Evolutionary conservation across 1,140 invertebrate genomes (phyloP).

Genomic region (Pemphigus obesinymphae): DNA sequence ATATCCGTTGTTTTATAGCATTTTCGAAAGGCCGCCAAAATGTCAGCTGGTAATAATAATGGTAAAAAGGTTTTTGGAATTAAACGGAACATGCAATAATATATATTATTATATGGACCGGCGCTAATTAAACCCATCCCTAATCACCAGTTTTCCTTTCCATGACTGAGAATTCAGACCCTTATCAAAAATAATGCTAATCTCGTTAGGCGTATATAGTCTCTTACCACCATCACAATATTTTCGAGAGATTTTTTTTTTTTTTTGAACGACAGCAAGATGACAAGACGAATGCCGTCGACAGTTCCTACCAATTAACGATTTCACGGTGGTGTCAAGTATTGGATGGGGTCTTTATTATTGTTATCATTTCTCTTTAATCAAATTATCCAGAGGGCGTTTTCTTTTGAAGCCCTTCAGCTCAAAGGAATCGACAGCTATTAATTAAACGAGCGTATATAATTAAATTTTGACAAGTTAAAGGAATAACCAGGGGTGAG

Average conservation of each 20-base stretch:
- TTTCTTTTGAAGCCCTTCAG: conserved; percentile 21
- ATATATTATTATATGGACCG: background rate
- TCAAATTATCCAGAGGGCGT: conserved; percentile 38
- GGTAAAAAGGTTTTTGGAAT: conserved; percentile 9
- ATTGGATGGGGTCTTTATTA: conserved; percentile 39
- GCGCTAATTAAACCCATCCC: background rate
- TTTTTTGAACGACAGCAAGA: background rate
- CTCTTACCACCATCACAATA: background rate
- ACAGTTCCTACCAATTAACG: conserved; percentile 37
- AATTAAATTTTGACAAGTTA: conserved; percentile 39
- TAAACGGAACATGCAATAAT: background rate
- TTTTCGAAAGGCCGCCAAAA: conserved; percentile 27
- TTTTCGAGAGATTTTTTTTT: background rate
- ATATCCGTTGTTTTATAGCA: conserved; percentile 17
- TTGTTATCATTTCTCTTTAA: conserved; percentile 42
- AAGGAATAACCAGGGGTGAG: background rate
- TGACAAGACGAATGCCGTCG: background rate
- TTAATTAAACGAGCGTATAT: conserved; percentile 40
- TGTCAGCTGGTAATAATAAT: background rate
- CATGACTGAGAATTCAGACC: background rate
- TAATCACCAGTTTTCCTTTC: background rate
- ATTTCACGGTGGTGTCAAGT: conserved; percentile 38
- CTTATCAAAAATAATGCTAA: conserved; percentile 2
- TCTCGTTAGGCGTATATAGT: background rate
- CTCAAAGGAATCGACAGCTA: conserved; percentile 40